Percentiles rank a stretch among this genome's conserved stretches.
phyloP scores from a whole-genome alignment of 2,888 invertebrate species.

The Temnothorax unifasciatus region DNA sequence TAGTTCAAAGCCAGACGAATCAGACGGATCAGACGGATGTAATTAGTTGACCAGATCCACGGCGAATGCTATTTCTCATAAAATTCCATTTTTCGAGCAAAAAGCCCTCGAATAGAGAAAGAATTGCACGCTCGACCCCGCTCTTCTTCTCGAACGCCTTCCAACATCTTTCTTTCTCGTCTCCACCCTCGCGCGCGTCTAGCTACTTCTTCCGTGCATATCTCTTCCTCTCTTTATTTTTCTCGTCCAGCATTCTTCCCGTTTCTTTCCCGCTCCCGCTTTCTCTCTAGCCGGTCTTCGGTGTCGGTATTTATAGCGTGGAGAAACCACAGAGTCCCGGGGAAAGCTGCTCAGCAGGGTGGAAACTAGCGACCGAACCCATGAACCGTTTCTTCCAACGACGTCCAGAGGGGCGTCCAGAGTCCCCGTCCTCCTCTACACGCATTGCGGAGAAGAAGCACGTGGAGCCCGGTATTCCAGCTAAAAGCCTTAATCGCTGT shows the following conservation, averaged over 20 bases:
- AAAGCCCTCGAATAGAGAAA: conserved; percentile 47
- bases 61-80: conserved; percentile 63
- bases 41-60: conserved; percentile 73
- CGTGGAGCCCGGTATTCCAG: conserved; percentile 66
- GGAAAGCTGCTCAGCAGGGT: conserved; percentile 77
- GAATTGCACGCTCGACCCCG: conserved; percentile 61
- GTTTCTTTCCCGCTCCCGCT: conserved; percentile 38
- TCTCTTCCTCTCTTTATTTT: conserved; percentile 45
- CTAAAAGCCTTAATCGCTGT: conserved; percentile 81
- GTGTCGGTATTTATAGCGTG: conserved; percentile 81
- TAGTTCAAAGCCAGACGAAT: conserved; percentile 39
- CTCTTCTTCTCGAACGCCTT: conserved; percentile 58
- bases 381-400: conserved; percentile 76
- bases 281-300: conserved; percentile 42
- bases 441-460: conserved; percentile 64
- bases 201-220: conserved; percentile 37
- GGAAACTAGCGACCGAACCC: conserved; percentile 77
- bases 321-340: conserved; percentile 74
- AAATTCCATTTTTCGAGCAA: conserved; percentile 70
- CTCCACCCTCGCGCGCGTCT: conserved; percentile 44
- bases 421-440: conserved; percentile 49
- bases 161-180: conserved; percentile 65
- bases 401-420: conserved; percentile 55
- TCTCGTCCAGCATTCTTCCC: conserved; percentile 25
- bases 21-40: conserved; percentile 71